Base-by-base conservation (phyloP, 2,797 vertebrate genomes). In the Paratrypauchen microcephalus region DNA sequence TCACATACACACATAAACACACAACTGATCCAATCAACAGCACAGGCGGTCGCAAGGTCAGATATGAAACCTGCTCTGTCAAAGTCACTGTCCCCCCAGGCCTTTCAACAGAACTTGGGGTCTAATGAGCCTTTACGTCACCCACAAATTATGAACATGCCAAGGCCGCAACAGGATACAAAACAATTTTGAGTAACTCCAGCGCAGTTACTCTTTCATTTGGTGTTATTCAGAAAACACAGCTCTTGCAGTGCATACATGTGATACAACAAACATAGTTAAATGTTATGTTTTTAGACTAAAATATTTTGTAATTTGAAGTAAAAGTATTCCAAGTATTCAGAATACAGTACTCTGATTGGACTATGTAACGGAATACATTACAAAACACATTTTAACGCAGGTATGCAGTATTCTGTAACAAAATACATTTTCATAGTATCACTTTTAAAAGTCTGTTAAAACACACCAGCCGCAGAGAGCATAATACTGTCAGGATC, bases 91-190 rank as follows among this genome's bases (percentile, higher is more conserved):
- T 85, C 86, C 73, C 69, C 69, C 70, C 57, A 24, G 68, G 69
- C 68, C 76, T 78, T 78, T 70, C 72, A 72, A 78, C 77, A 70
- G 64, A 78, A 75, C 64, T 74, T 73, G 81, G 80, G 70, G 64
- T 67, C 21, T 73, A 84, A 84, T 32, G 36, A 83, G 66, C 56
- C 67, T 76, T 70, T 76, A 77, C 86, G 78, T 87, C 72, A 81
- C 73, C 54, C 24, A 36, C 47, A 73, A 78, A 79, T 73, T 71
- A 83, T 79, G 74, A 75, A 85, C 81, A 85, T 81, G 77, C 50
- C 77, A 82, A 72, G 65, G 69, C 63, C 71, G 68, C 66, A 78
- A 81, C 75, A 74, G 73, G 58, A 70, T 26, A 73, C 19, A 39
- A 70, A 67, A 77, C 69, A 32, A n/a, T n/a, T n/a, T n/a, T 32